Percentiles rank a stretch among this genome's conserved stretches.
These are phyloP conservation scores for Andrena trimmerana DNA, from an alignment of 2,888 invertebrate genomes.

Conservation along the genomic window DNA sequence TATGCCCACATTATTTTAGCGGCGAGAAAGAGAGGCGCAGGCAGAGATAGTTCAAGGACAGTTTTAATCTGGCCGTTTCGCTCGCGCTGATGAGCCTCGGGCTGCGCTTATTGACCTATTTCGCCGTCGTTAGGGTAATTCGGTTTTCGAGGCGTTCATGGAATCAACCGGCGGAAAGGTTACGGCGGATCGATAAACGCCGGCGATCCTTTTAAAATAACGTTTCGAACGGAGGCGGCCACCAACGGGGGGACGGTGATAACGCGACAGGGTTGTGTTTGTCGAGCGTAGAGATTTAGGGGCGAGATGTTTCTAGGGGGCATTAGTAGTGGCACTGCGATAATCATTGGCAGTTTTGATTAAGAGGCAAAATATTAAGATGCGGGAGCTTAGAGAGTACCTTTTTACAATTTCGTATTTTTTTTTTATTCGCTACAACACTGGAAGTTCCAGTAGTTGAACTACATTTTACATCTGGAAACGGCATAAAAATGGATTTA, in stretches of 20 bases:
- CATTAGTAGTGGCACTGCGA: background rate
- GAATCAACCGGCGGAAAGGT: slow-evolving; percentile 30
- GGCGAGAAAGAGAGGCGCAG: background rate
- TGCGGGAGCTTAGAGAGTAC: too few species aligned
- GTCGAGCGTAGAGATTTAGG: background rate
- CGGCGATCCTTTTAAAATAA: slow-evolving; percentile 46
- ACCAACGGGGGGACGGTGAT: background rate
- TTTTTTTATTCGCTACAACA: too few species aligned
- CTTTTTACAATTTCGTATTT: too few species aligned
- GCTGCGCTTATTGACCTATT: slow-evolving; percentile 44
- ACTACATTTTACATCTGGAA: too few species aligned
- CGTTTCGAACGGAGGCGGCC: background rate
- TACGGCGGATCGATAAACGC: slow-evolving; percentile 35
- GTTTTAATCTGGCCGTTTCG: slow-evolving; percentile 26
- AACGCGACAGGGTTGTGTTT: background rate
- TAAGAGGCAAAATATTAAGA: too few species aligned
- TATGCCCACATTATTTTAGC: slow-evolving; percentile 30
- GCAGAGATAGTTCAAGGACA: slow-evolving; percentile 44
- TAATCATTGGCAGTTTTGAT: too few species aligned
- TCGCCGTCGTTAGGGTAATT: slow-evolving; percentile 48
- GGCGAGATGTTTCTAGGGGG: background rate
- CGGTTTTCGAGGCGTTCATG: slow-evolving; percentile 40
- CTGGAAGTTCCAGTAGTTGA: too few species aligned
- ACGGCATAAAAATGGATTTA: too few species aligned
- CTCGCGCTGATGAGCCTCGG: slow-evolving; percentile 29